phyloP scores from a whole-genome alignment of 2,113 vertebrate species.

The Grammomys surdaster region DNA sequence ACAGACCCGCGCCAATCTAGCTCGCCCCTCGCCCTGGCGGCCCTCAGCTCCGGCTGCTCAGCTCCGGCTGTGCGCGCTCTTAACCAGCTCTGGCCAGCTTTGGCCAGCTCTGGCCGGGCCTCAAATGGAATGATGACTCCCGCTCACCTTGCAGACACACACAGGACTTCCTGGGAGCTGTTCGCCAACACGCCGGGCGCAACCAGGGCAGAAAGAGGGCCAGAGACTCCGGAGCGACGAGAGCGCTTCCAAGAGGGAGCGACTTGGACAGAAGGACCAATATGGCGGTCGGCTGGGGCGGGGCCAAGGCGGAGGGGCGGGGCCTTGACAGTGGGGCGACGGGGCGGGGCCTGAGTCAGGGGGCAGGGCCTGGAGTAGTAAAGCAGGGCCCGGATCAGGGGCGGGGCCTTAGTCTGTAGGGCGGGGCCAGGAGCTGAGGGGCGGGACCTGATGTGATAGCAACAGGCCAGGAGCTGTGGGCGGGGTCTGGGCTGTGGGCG shows the following conservation, averaged over 20 bases:
- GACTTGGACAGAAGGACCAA: conserved; percentile 71
- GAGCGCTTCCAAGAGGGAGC: background rate
- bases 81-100: background rate
- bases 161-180: background rate
- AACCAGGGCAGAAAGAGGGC: background rate
- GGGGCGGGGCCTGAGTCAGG: background rate
- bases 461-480: too few relatives aligned
- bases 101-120: background rate
- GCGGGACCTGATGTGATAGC: background rate
- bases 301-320: background rate
- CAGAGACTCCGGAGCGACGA: too few relatives aligned
- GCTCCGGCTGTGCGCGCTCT: background rate
- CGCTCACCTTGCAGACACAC: conserved; percentile 60
- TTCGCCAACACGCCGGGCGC: background rate
- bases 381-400: too few relatives aligned
- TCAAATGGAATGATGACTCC: background rate
- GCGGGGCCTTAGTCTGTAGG: background rate
- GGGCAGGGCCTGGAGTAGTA: background rate
- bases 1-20: background rate
- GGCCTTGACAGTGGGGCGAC: background rate
- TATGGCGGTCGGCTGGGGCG: conserved; percentile 81
- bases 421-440: too few relatives aligned
- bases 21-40: background rate
- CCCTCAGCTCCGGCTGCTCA: background rate
- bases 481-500: background rate